Base-by-base conservation (phyloP, 2,888 invertebrate genomes). In the Ramazzottius varieornatus region DNA sequence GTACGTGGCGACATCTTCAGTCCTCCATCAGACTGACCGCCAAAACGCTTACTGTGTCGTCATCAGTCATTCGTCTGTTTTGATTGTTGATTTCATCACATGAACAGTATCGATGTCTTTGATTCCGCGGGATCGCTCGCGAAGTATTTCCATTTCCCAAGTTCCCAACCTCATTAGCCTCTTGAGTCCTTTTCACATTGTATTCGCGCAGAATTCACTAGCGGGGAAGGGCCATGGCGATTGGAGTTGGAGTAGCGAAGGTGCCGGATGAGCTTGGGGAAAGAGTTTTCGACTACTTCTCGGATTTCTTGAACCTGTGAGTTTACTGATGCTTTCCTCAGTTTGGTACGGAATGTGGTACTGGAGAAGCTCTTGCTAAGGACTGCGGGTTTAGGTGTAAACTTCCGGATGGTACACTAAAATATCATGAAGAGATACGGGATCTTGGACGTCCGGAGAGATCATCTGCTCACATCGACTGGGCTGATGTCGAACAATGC, bases 401-500 rank as follows among this genome's bases (percentile, higher is more conserved):
- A 8, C 13, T 16, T 13, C 54, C 54, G 13, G 54, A 85, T 77
- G 87, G 86, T 65, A 86, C 86, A 74, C 76, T 86, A 0, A 93
- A 94, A 75, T 94, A 94, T 75, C 78, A 86, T 33, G 83, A 86
- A 70, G 83, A 84, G 24, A 86, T 88, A 0, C 83, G 84, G 72
- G 88, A 90, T 71, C 79, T 94, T 20, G 75, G 78, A 46, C 85
- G 86, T 71, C 88, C 90, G 16, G 94, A 96, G 77, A 80, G 91
- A 33, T 90, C 88, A 73, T 93, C 92, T 0, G 78, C 96, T 63
- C 86, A 88, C 80, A 84, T 94, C 20, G 88, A 86, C 74, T 93
- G 92, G 75, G 87, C 88, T 72, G 93, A 94, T 80, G 83, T 94
- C 1, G 92, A 93, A 74, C 85, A 85, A 70, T 92, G 87, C 74